Evolutionary conservation across 1,140 invertebrate species (phyloP).

Genomic region (Brachionus koreanus): DNA sequence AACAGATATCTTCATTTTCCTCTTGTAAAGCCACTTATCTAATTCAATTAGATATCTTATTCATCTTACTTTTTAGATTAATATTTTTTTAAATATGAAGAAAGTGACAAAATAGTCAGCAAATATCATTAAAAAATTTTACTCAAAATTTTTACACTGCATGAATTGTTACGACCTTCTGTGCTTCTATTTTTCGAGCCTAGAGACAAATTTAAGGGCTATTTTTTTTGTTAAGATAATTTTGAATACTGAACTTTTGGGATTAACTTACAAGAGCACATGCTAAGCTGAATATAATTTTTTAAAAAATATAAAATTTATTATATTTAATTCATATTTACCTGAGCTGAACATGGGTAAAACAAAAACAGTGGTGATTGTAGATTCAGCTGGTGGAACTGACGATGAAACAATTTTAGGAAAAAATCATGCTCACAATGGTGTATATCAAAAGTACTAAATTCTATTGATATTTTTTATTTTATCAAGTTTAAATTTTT

Average conservation of each 20-base stretch:
- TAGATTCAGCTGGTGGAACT: conserved; percentile 10
- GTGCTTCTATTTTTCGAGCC: too few relatives aligned
- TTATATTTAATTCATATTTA: not conserved
- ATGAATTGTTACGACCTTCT: too few relatives aligned
- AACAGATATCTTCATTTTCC: too few relatives aligned
- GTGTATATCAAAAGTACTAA: not conserved
- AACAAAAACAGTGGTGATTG: not conserved
- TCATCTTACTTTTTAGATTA: too few relatives aligned
- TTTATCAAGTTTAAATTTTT: not conserved
- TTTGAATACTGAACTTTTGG: not conserved
- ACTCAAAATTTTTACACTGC: too few relatives aligned
- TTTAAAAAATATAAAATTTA: not conserved
- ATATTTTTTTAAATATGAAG: too few relatives aligned
- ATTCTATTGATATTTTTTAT: not conserved
- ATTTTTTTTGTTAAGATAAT: not conserved
- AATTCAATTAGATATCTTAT: too few relatives aligned
- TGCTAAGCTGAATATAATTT: not conserved
- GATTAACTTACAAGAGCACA: not conserved
- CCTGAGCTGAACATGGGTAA: not conserved
- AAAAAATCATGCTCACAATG: not conserved
- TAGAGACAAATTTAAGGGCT: not conserved
- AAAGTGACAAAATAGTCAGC: too few relatives aligned
- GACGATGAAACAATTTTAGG: not conserved
- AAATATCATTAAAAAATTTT: too few relatives aligned
- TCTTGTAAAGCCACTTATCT: too few relatives aligned